Conservation (phyloP, 2,797 vertebrate genomes). For the Anolis apletophallus region DNA sequence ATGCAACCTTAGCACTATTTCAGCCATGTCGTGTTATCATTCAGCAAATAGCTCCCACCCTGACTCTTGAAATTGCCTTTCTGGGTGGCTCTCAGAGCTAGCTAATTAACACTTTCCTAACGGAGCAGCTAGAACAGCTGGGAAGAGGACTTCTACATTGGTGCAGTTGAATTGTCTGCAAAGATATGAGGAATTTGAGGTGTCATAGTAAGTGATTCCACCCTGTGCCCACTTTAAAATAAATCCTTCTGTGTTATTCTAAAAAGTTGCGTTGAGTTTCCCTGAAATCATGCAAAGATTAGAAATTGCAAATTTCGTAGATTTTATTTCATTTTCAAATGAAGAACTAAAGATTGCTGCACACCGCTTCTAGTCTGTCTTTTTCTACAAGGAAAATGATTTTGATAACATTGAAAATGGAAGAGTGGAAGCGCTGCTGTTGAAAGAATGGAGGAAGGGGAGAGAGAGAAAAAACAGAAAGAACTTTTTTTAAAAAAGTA, state of each 20-base stretch:
- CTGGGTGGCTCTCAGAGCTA: constrained; percentile 34
- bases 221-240: not conserved
- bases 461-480: constrained; percentile 27
- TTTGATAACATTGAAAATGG: constrained; percentile 59
- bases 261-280: not conserved
- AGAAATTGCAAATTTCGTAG: constrained; percentile 35
- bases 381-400: constrained; percentile 58
- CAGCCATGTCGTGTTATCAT: constrained; percentile 62
- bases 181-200: constrained; percentile 24
- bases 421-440: not conserved
- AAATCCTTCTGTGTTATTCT: not conserved
- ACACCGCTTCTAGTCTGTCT: constrained; percentile 42
- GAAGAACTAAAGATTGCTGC: constrained; percentile 33
- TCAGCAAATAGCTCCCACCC: constrained; percentile 51
- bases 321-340: not conserved
- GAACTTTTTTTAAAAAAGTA: constrained; percentile 18
- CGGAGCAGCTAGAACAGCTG: constrained; percentile 21
- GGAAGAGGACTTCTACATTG: not conserved
- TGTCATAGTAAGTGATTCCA: too few species aligned
- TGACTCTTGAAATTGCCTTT: constrained; percentile 29
- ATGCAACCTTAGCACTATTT: constrained; percentile 62
- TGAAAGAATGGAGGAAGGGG: constrained; percentile 30
- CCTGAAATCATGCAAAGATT: constrained; percentile 43
- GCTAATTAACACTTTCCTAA: constrained; percentile 62
- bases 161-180: constrained; percentile 10